Base-by-base conservation (phyloP, 1,140 invertebrate genomes). In the Scaptomyza montana region DNA sequence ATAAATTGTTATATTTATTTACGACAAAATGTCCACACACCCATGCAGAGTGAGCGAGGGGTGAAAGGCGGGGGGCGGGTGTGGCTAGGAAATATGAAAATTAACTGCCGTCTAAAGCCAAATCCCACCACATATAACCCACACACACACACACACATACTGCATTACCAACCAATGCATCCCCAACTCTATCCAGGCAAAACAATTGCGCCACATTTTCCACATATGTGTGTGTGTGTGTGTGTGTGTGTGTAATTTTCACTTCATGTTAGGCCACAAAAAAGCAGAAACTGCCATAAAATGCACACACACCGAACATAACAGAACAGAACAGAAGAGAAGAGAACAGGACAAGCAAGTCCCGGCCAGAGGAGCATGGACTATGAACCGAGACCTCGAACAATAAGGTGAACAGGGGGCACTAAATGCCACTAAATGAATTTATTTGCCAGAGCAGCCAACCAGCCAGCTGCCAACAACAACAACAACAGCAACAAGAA, bases 1-100 rank as follows among this genome's bases (percentile, higher is more conserved):
- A 89, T 89, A 89, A 89, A 89, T 89, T 89, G 84, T 89, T 89
- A 89, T 84, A 89, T 89, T 89, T 89, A 89, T 89, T 89, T 89
- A 89, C 85, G 85, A 89, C 80, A 80, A 79, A 84, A 78, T 89
- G 85, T 89, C 66, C 80, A 72, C 53, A 69, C 46, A 33, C 47
- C 16, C 16, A 16, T 16, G n/a, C 9, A n/a, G 16, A 10, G 8
- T 30, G 8, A 8, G 16, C 21, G 54, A 10, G 13, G 50, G 19
- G 13, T n/a, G 13, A 16, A 50, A 39, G 56, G 47, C 13, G 65
- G 36, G 67, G 53, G 75, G 16, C 16, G 2, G 21, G 21, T 81
- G 81, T 50, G 82, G 82, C 82, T 87, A 69, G 82, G 84, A 89
- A 89, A 89, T 89, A 89, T 89, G 84, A 89, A 89, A 89, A 89